Evolutionary conservation across 2,888 invertebrate genomes (phyloP), one percentile per base, ranked within the genome.

Genomic region (Monochamus alternatus): DNA sequence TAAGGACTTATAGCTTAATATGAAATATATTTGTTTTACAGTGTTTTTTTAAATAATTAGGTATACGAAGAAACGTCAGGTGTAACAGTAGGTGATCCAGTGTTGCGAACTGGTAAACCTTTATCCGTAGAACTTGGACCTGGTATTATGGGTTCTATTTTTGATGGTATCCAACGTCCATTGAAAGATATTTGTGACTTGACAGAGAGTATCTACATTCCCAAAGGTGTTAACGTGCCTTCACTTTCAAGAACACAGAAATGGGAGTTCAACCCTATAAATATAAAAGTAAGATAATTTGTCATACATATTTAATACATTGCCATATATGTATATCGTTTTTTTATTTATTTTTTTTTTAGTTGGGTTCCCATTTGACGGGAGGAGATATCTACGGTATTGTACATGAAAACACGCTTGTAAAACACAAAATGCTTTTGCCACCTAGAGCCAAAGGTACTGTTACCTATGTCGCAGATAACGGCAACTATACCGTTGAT

Each of bases 81-180:
- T 84, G 99, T 99, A 60, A 99, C 99, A 4, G 99, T 99, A 10
- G 99, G 99, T 44, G 99, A 99, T 91, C 99, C 99, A 70, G 99
- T 99, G 30, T 91, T 99, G 82, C 93, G 99, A 86, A 99, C 99
- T 0, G 99, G 99, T 82, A 99, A 99, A 90, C 99, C 99, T 0
- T 91, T 99, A 72, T 99, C 99, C 5, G 99, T 99, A 55, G 99
- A 99, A 89, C 91, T 99, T 74, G 99, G 99, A 7, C 99, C 99
- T 68, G 99, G 99, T 87, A 99, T 99, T 89, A 94, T 99, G 93
- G 98, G 97, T 82, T 98, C 97, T 89, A 99, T 99, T 91, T 99
- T 99, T 91, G 99, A 99, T 91, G 99, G 99, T 91, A 99, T 99
- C 90, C 99, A 99, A 90, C 95, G 99, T 87, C 99, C 99, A 0